These are phyloP conservation scores for Hypselothyrea guttata DNA, from an alignment of 2,888 invertebrate genomes.

Conservation along the genomic window DNA sequence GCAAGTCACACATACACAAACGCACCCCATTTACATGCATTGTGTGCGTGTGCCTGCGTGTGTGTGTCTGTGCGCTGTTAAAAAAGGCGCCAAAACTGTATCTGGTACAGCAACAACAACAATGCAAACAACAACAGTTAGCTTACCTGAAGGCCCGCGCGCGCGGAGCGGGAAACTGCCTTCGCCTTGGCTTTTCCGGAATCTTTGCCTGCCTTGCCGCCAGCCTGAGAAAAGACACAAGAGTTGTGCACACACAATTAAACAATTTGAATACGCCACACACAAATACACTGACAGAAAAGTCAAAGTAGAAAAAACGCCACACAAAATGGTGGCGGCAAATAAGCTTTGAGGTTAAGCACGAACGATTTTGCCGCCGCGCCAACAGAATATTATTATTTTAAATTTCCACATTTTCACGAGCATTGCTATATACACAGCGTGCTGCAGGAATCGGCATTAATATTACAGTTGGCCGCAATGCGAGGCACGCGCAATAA, in stretches of 20 bases:
- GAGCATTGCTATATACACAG: conserved; percentile 19
- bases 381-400: conserved; percentile 54
- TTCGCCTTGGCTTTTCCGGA: conserved; percentile 99
- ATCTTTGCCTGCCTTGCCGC: conserved; percentile 99
- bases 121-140: conserved; percentile 39
- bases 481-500: conserved; percentile 64
- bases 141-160: conserved; percentile 98
- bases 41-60: conserved; percentile 18
- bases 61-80: conserved; percentile 22
- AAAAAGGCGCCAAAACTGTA: conserved; percentile 80
- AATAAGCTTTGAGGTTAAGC: conserved; percentile 62
- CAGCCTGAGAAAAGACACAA: conserved; percentile 87
- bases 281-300: conserved; percentile 32
- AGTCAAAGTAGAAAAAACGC: conserved; percentile 12
- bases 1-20: conserved; percentile 23
- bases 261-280: conserved; percentile 17
- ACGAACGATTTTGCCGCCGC: conserved; percentile 42
- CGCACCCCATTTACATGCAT: conserved; percentile 59
- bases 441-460: conserved; percentile 21
- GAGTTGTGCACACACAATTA: conserved; percentile 37
- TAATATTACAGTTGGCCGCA: conserved; percentile 46
- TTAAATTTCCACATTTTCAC: conserved; percentile 25
- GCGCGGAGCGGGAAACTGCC: conserved; percentile 98
- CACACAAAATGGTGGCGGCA: conserved; percentile 71
- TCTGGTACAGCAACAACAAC: conserved; percentile 62